These are phyloP conservation scores for Cyprinodon tularosa DNA, from an alignment of 2,113 vertebrate species.

Conservation along the genomic window DNA sequence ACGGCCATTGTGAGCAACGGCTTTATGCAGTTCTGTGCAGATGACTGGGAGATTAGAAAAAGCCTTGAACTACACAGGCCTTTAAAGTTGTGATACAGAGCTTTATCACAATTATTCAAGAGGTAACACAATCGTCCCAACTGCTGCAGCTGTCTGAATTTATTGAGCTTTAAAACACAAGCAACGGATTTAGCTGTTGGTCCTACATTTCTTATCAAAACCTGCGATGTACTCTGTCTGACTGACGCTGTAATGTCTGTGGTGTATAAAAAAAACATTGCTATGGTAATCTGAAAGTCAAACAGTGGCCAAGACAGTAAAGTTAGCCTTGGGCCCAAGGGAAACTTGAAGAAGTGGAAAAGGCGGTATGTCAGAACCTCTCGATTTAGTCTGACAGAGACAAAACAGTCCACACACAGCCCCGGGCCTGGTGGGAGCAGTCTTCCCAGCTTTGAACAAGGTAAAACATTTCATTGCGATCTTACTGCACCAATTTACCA, in stretches of 20 bases:
- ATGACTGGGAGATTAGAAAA: constrained; percentile 71
- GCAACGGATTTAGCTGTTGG: constrained; percentile 50
- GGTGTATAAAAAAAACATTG: constrained; percentile 45
- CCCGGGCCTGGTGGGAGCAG: constrained; percentile 12
- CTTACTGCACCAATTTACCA: constrained; percentile 50
- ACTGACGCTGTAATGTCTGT: constrained; percentile 35
- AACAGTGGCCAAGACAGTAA: constrained; percentile 43
- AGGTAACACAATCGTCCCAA: constrained; percentile 61
- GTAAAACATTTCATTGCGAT: constrained; percentile 32
- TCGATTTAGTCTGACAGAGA: constrained; percentile 46
- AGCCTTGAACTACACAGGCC: constrained; percentile 53
- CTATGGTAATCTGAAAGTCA: constrained; percentile 59
- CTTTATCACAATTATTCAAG: constrained; percentile 59
- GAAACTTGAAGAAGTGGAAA: constrained; percentile 24
- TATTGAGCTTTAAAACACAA: constrained; percentile 52
- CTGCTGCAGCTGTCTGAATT: constrained; percentile 67
- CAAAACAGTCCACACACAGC: constrained; percentile 34
- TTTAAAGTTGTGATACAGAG: constrained; percentile 65
- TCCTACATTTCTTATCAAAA: constrained; percentile 54
- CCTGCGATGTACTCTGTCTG: constrained; percentile 46
- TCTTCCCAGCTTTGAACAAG: constrained; percentile 38
- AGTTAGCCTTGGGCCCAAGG: constrained; percentile 40
- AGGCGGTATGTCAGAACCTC: constrained; percentile 27
- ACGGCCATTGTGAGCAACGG: constrained; percentile 66
- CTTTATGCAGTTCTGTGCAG: constrained; percentile 77